Evolutionary conservation across 2,113 vertebrate genomes (phyloP), one percentile per base, ranked within the genome.

Genomic region (Aix galericulata): DNA sequence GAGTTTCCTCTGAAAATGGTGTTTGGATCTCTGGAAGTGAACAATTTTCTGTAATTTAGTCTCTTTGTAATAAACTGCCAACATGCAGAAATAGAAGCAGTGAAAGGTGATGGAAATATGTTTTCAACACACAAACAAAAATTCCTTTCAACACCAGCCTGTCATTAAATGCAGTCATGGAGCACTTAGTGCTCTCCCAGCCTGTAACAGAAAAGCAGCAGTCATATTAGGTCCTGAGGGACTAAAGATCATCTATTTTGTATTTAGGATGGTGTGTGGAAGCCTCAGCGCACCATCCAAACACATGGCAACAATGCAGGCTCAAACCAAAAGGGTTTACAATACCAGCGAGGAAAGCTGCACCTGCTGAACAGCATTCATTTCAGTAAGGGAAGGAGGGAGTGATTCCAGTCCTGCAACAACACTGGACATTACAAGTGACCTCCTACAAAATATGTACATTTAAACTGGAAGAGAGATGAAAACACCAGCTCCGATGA

Each of bases 1-100:
- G 99, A 99, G 96, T 99, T 99, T 87, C 99, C 99, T 87, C 99
- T 98, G 97, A 99, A 99, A 97, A 99, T 99, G 90, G 99, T 99
- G 96, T 99, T 99, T 89, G 99, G 99, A 97, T 99, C 99, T 98
- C 99, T 99, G 89, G 25, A 97, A 98, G 72, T 66, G 59, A 97
- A 96, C 21, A 92, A 71, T 71, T 95, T 96, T 62, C 9, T 59
- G 64, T 36, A 64, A 64, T 88, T 82, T 96, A 92, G 72, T 53
- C 38, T 87, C 67, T 90, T 77, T 42, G 29, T 55, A 90, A 94
- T 58, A 58, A 93, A 72, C 46, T 63, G 82, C 42, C 89, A 94
- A 91, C 32, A 86, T 4, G 52, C 7, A 34, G 59, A 95, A 89
- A 74, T 53, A 87, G 74, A 85, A 68, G 73, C 3, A 1, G 42